Evolutionary conservation across 2,888 invertebrate genomes (phyloP), one percentile per base, ranked within the genome.

Genomic region (Ptychoptera contaminata): DNA sequence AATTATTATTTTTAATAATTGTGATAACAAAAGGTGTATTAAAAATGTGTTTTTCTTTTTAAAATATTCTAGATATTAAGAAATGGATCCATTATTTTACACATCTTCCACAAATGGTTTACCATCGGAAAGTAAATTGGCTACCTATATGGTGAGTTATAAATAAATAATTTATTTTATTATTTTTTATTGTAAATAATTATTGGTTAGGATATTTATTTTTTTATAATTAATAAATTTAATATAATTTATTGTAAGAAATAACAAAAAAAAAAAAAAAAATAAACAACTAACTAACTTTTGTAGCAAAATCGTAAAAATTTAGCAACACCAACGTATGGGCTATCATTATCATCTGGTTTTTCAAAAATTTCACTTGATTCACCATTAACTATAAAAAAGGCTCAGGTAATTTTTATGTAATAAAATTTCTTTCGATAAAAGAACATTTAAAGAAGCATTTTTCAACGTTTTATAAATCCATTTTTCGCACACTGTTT

Each of bases 101-200:
- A 23, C 23, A 23, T 70, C 79, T 48, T 72, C 79, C 49, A 71
- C 79, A 46, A 65, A 76, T 68, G 82, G 82, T 57, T 74, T 85
- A 56, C 85, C 85, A 40, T 79, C 84, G 64, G 85, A 86, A 67
- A 86, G 85, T 48, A 86, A 86, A 67, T 69, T 86, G 61, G 83
- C 81, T 48, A 84, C 83, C 49, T 86, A 86, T 61, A 84, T 85
- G 84, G 85, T 85, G 67, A 65, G 62, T 48, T 41, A 34, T 47
- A 30, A 36, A 46, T 36, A n/a, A n/a, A n/a, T n/a, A n/a, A n/a
- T n/a, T n/a, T n/a, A n/a, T n/a, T n/a, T n/a, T n/a, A n/a, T n/a
- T n/a, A n/a, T 39, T 37, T 15, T 44, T 42, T 44, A 29, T 6
- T 37, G 31, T 16, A 15, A 16, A 23, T 41, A 14, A 14, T 35